These are phyloP conservation scores for Macrobrachium rosenbergii DNA, from an alignment of 1,140 invertebrate genomes.

Conservation along the genomic window DNA sequence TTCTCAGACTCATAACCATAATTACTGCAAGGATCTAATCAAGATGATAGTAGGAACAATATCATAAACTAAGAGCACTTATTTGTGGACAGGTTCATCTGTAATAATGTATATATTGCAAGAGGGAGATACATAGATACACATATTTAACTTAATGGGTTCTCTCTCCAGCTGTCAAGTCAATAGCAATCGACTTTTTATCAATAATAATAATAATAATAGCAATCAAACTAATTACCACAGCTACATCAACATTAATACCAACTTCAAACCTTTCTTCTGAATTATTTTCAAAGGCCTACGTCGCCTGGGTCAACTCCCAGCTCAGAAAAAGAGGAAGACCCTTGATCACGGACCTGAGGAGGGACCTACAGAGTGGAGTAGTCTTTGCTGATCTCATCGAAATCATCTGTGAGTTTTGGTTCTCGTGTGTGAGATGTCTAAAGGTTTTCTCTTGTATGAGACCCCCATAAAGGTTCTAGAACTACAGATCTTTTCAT, in stretches of 20 bases:
- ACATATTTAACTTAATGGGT: too few species aligned
- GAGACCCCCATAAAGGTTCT: neutral
- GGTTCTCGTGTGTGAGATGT: neutral
- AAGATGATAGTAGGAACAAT: too few species aligned
- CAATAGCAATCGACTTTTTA: too few species aligned
- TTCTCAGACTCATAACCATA: too few species aligned
- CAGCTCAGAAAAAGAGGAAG: conserved; percentile 71
- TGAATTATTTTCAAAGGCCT: conserved; percentile 68
- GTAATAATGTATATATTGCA: too few species aligned
- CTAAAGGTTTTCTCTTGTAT: too few species aligned
- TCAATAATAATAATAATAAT: neutral
- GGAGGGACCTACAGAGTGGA: conserved; percentile 71
- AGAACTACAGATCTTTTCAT: too few species aligned
- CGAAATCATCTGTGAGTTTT: conserved; percentile 71
- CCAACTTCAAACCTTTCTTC: neutral
- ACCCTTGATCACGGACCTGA: conserved; percentile 70
- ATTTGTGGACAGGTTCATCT: too few species aligned
- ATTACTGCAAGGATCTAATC: too few species aligned
- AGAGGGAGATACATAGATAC: too few species aligned
- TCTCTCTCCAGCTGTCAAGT: too few species aligned
- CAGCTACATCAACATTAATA: neutral
- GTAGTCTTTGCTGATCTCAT: conserved; percentile 71
- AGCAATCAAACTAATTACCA: neutral
- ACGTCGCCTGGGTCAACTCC: conserved; percentile 72
- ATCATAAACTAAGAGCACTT: too few species aligned